These are phyloP conservation scores for Colistium nudipinnis DNA, from an alignment of 2,113 vertebrate genomes.

Conservation along the genomic window DNA sequence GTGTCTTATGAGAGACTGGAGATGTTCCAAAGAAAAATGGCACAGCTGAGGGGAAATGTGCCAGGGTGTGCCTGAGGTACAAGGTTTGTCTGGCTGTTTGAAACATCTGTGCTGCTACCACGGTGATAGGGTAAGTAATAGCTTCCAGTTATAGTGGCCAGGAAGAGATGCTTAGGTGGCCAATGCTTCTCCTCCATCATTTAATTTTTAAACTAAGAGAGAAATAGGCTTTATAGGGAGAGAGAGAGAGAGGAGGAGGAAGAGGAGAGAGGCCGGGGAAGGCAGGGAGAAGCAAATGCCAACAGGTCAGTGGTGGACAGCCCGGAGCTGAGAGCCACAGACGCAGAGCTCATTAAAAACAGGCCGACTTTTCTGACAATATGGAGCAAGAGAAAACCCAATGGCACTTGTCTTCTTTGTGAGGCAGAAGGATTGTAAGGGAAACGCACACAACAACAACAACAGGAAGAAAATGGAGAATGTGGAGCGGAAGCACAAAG, in stretches of 20 bases:
- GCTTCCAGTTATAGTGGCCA: conserved; percentile 17
- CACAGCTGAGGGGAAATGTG: conserved; percentile 21
- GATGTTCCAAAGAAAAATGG: conserved; percentile 24
- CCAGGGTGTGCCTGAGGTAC: background rate
- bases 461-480: conserved; percentile 54
- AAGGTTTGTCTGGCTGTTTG: conserved; percentile 6
- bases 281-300: conserved; percentile 69
- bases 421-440: conserved; percentile 39
- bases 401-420: conserved; percentile 48
- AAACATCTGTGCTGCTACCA: background rate
- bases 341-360: conserved; percentile 80
- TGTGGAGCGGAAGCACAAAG: conserved; percentile 24
- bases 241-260: conserved; percentile 13
- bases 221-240: conserved; percentile 30
- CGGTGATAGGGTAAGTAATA: conserved; percentile 21
- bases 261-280: conserved; percentile 29
- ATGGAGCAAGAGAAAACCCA: conserved; percentile 50
- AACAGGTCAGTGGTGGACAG: conserved; percentile 74
- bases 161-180: conserved; percentile 23
- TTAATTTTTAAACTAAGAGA: conserved; percentile 60
- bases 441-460: conserved; percentile 57
- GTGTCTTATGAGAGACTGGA: conserved; percentile 7
- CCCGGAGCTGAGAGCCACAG: conserved; percentile 68
- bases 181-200: conserved; percentile 30
- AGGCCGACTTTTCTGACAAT: conserved; percentile 59